Evolutionary conservation across 2,113 vertebrate species (phyloP).

Genomic region (Muscicapa adusta): DNA sequence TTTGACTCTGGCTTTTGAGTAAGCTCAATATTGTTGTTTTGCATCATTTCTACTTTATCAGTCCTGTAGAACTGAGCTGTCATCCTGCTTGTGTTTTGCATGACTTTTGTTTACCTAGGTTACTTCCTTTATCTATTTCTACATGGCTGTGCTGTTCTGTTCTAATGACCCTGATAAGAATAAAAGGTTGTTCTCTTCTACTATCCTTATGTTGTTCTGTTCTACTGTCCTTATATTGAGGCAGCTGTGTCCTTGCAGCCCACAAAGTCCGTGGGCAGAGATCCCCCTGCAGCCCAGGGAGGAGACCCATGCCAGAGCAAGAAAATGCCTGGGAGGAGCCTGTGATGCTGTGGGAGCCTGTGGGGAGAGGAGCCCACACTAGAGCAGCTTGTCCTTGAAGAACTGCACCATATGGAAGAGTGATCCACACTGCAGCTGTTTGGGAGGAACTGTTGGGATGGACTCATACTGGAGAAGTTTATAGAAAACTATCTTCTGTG

Average conservation of each 20-base stretch:
- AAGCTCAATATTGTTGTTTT: accelerated
- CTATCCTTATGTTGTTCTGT: background rate
- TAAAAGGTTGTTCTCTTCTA: background rate
- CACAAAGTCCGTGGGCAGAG: background rate
- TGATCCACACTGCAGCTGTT: background rate
- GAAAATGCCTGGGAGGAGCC: background rate
- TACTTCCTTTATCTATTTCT: background rate
- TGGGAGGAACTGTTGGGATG: background rate
- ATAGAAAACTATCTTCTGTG: background rate
- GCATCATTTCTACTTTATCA: background rate
- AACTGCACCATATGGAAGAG: background rate
- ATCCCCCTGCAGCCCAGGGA: background rate
- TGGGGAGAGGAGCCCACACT: background rate
- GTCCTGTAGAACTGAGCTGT: background rate
- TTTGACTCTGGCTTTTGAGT: accelerated
- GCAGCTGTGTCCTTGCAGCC: background rate
- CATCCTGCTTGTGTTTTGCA: background rate
- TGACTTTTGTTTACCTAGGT: background rate
- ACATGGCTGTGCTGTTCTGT: background rate
- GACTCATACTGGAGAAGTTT: background rate
- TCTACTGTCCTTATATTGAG: background rate
- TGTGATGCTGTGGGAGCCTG: background rate
- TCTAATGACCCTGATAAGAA: background rate
- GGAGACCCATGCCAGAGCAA: background rate
- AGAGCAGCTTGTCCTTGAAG: background rate